Base-by-base conservation (phyloP, 2,113 vertebrate genomes). In the Choloepus hoffmanni region DNA sequence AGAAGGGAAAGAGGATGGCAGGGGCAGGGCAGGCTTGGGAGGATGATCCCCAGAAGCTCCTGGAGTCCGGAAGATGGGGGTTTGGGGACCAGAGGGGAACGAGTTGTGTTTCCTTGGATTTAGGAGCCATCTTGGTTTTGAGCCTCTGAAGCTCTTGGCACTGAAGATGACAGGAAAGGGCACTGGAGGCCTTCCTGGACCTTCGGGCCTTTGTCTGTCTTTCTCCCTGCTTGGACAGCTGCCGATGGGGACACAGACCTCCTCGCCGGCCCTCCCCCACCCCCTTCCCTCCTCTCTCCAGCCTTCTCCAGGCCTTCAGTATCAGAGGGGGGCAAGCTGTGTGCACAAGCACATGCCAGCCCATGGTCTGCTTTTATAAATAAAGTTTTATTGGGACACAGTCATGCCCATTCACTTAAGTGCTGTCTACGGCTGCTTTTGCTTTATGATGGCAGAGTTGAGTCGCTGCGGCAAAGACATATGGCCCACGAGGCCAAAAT, bases 381-480 rank as follows among this genome's bases (percentile, higher is more conserved):
- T 76, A 86, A 86, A 50, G 36, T 76, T 91, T 96, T 86, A 91
- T 86, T 95, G 74, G 53, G 3, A 70, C 28, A 23, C 30, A 88
- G 0, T 43, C 60, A 8, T 15, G 6, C 4, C 40, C 21, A 50
- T 7, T 50, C 48, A 50, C 48, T 50, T 50, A 50, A 9, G 48
- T 50, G 48, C 7, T 36, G 48, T 50, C 48, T 53, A 4, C 45
- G 33, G 28, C 28, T 82, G 24, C 43, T 82, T 95, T 81, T 48
- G 70, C 14, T 14, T 62, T 28, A n/a, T 10, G 16, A n/a, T 11
- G 23, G 19, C 82, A 73, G 62, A 67, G 16, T 1, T 48, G n/a
- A 86, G 43, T n/a, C 12, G 63, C 16, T 24, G n/a, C 30, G 15
- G 30, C 33, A 45, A 16, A 82, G 19, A 16, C 16, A 7, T 3